Base-by-base conservation (phyloP, 2,797 vertebrate species). In the Tapirus indicus region DNA sequence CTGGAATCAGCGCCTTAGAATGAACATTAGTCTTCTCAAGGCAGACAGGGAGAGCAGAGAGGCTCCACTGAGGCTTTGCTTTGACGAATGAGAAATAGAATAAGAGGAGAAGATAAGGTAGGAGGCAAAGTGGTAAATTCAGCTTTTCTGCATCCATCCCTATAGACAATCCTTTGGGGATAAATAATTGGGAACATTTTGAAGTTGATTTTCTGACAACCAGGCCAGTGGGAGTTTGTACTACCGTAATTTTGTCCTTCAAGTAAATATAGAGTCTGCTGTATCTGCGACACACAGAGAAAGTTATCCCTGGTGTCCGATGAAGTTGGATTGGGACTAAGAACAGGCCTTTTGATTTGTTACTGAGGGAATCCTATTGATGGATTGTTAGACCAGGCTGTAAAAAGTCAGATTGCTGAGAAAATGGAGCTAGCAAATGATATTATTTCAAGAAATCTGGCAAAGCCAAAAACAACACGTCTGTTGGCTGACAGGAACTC, bases 391-490 rank as follows among this genome's bases (percentile, higher is more conserved):
- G 47, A 32, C 49, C 56, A 52, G 54, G 13, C 16, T 86, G 10
- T 44, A 71, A 71, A 64, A 88, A 71, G 54, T 68, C 2, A 68
- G n/a, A 96, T 23, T 56, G 10, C 7, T 52, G 32, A 69, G 44
- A 18, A 83, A 92, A 91, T 82, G 35, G 29, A 58, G 18, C 62
- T 85, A 32, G 44, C 11, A 90, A 86, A 21, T 64, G 27, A 60
- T 21, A 84, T 47, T 88, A 69, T 74, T 86, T 91, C 32, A 88
- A 90, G 47, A 94, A 85, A 86, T 12, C 20, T 62, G 83, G n/a
- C 35, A 79, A 93, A 88, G 49, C 8, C 23, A 52, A 75, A 77
- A 78, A 56, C n/a, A 64, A 68, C 17, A 69, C 35, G 83, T 60
- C 41, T 87, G 77, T 47, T 54, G 41, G 35, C 29, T 72, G 29